phyloP scores from a whole-genome alignment of 1,140 invertebrate genomes.

The Macrosteles quadrilineatus region DNA sequence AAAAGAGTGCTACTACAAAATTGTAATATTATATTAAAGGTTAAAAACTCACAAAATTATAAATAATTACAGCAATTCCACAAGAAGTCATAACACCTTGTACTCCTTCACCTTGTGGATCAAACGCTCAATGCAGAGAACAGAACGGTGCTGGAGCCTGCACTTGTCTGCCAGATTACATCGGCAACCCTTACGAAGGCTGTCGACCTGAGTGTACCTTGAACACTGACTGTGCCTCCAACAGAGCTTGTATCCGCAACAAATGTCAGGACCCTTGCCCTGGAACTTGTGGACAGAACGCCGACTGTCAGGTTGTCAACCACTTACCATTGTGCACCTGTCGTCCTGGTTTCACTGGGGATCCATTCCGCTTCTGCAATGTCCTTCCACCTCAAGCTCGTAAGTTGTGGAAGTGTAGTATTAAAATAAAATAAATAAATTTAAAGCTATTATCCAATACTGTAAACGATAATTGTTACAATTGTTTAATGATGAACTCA shows the following conservation, averaged over 20 bases:
- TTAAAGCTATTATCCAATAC: too few relatives aligned
- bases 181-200: conserved; percentile 71
- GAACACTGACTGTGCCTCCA: conserved; percentile 70
- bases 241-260: conserved; percentile 70
- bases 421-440: too few relatives aligned
- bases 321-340: conserved; percentile 74
- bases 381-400: conserved; percentile 48
- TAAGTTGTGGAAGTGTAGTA: conserved; percentile 31
- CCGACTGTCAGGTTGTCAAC: conserved; percentile 72
- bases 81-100: conserved; percentile 58
- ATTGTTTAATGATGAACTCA: too few relatives aligned
- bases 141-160: conserved; percentile 65
- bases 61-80: conserved; percentile 35
- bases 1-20: too few relatives aligned
- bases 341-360: conserved; percentile 68
- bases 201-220: conserved; percentile 73
- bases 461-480: too few relatives aligned
- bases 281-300: conserved; percentile 72
- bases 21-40: too few relatives aligned
- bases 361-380: conserved; percentile 68
- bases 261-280: conserved; percentile 76
- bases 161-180: conserved; percentile 67
- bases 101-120: conserved; percentile 69
- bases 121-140: conserved; percentile 70
- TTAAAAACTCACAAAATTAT: background rate